Percentiles rank a stretch among this genome's conserved stretches.
Conservation (phyloP, 2,888 invertebrate species). For the Stegophylla sp. region DNA sequence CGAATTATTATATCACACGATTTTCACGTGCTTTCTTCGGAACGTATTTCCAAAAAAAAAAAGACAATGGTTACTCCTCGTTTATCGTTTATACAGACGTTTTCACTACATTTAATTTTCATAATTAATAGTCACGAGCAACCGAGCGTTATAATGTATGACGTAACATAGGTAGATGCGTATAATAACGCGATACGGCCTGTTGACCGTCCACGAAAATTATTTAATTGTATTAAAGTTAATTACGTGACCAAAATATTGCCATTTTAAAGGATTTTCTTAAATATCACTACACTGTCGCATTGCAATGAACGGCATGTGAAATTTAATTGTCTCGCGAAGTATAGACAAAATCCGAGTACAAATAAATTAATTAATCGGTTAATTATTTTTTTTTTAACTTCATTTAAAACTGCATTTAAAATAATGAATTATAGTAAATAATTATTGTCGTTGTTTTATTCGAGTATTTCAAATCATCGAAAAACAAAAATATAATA, state of each 20-base stretch:
- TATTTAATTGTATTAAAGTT: constrained; percentile 1
- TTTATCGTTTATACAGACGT: neutral
- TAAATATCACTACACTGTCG: neutral
- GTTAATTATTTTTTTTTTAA: no score
- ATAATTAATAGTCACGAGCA: constrained; percentile 3
- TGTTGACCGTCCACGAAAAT: constrained; percentile 8
- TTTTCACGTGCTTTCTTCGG: neutral
- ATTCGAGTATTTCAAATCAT: no score
- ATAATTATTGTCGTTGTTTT: no score
- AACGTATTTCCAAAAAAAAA: neutral
- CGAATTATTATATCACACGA: neutral
- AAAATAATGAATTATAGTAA: no score
- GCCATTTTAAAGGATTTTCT: constrained; percentile 13
- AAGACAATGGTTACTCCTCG: constrained; percentile 17
- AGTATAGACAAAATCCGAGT: no score
- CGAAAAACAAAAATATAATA: no score
- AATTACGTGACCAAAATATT: neutral
- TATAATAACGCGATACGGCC: neutral
- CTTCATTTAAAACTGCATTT: no score
- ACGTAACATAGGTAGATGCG: no score
- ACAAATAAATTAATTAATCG: no score
- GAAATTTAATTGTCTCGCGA: neutral
- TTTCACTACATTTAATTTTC: constrained; percentile 13
- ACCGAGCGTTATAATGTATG: neutral
- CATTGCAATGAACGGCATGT: neutral